Evolutionary conservation across 1,140 invertebrate genomes (phyloP).

Genomic region (Pachyrhynchus sulphureomaculatus): DNA sequence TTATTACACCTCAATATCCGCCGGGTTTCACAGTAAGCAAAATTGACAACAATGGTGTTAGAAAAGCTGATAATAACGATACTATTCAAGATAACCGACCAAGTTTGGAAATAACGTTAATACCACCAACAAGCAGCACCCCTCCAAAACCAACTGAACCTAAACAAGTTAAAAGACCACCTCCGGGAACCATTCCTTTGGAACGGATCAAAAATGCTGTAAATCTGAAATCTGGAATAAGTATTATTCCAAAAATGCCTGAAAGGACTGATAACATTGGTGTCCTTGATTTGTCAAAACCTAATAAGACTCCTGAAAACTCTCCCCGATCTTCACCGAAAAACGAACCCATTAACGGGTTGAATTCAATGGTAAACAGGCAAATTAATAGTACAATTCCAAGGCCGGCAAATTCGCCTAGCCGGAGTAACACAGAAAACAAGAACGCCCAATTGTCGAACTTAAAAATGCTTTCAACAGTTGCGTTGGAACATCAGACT

Average conservation of each 20-base stretch:
- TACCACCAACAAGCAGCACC: slow-evolving; percentile 25
- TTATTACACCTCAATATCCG: slow-evolving; percentile 41
- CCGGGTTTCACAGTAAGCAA: slow-evolving; percentile 50
- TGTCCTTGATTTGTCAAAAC: slow-evolving; percentile 46
- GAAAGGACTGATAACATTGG: slow-evolving; percentile 42
- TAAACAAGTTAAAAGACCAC: slow-evolving; percentile 35
- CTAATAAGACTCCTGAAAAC: slow-evolving; percentile 32
- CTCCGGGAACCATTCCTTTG: slow-evolving; percentile 48
- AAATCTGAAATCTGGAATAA: slow-evolving; percentile 46
- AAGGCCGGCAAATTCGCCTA: slow-evolving; percentile 12
- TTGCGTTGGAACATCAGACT: slow-evolving; percentile 42
- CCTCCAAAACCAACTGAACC: slow-evolving; percentile 24
- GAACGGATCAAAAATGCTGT: slow-evolving; percentile 47
- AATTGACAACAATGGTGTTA: slow-evolving; percentile 44
- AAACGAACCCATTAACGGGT: slow-evolving; percentile 32
- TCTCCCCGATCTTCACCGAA: slow-evolving; percentile 31
- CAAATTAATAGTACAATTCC: slow-evolving; percentile 24
- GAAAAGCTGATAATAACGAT: slow-evolving; percentile 37
- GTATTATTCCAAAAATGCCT: slow-evolving; percentile 44
- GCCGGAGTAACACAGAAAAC: slow-evolving; percentile 20
- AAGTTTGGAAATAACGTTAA: slow-evolving; percentile 50
- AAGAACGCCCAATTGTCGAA: slow-evolving; percentile 41
- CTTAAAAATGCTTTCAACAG: slow-evolving; percentile 50
- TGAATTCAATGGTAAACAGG: slow-evolving; percentile 25
- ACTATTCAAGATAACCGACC: slow-evolving; percentile 42